Base-by-base conservation (phyloP, 1,140 invertebrate species). In the Pinna nobilis region DNA sequence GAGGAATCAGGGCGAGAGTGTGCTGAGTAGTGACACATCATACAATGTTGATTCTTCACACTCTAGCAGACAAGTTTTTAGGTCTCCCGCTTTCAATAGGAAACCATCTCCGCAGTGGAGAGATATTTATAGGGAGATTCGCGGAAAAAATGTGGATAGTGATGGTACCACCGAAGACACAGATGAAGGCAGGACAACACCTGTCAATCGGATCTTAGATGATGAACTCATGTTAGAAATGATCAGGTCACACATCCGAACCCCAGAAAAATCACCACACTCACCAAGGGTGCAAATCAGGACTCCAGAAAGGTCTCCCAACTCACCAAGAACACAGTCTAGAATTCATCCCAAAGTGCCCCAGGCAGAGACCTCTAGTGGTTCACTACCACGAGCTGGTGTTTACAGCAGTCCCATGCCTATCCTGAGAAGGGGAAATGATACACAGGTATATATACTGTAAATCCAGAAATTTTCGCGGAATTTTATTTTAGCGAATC, bases 381-480 rank as follows among this genome's bases (percentile, higher is more conserved):
- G 73, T 25, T 75, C 70, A 35, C 64, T 63, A 33, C 69, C 82
- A 5, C 63, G 79, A 32, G 82, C 77, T 53, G 82, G 82, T 15
- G 82, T 84, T 4, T 84, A 82, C 49, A 82, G 81, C 63, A 84
- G 72, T 53, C 82, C 82, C n/a, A 78, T 82, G 76, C 82, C 82
- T 7, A 50, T 82, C 15, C 76, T 74, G 7, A 77, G 77, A 53
- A 64, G 61, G 44, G 25, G 13, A n/a, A 35, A 59, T 35, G 32
- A 35, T 1, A 35, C 55, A 20, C 55, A 59, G 55, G 55, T 59
- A 59, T 7, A 18, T 47, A 18, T 6, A 20, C 6, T 6, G 44
- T 6, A 18, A 3, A 47, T 47, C 15, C 20, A 47, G 44, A 3
- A 18, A 47, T 20, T 18, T 4, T 0, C 44, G 20, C 15, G 15